Conservation (phyloP, 1,140 invertebrate species). For the Pseudachorutes palmiensis region DNA sequence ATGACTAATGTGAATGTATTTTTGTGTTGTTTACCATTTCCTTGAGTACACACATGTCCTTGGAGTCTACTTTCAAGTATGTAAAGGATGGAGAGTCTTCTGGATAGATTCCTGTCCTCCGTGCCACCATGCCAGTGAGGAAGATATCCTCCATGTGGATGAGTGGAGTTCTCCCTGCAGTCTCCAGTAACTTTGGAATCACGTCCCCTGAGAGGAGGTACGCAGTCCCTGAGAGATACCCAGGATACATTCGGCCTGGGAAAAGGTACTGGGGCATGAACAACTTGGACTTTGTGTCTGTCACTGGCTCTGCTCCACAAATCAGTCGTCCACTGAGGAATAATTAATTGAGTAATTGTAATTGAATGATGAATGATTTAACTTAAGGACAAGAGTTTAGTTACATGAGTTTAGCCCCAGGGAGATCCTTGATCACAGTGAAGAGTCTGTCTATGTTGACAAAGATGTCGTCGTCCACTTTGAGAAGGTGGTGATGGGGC, state of each 20-base stretch:
- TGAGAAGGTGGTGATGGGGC: constrained; percentile 58
- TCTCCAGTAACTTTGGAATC: constrained; percentile 56
- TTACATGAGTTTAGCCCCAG: constrained; percentile 37
- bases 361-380: too few relatives aligned
- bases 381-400: too few relatives aligned
- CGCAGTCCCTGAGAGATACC: constrained; percentile 74
- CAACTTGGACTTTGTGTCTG: constrained; percentile 40
- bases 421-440: constrained; percentile 27
- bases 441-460: constrained; percentile 43
- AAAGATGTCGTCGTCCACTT: constrained; percentile 51
- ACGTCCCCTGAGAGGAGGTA: constrained; percentile 69
- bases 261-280: constrained; percentile 67
- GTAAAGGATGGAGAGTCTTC: constrained; percentile 54
- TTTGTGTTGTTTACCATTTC: constrained; percentile 28
- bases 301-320: constrained; percentile 38
- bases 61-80: constrained; percentile 44
- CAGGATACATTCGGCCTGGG: constrained; percentile 60
- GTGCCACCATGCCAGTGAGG: constrained; percentile 47
- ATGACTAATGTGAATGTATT: too few relatives aligned
- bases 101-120: constrained; percentile 47
- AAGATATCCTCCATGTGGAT: constrained; percentile 79
- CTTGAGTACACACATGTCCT: constrained; percentile 31
- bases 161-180: constrained; percentile 58
- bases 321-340: constrained; percentile 30
- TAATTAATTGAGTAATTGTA: not conserved